A percentile compares a stretch with the other conserved stretches of the same genome.
phyloP scores from a whole-genome alignment of 2,797 vertebrate species.

The Malurus splendens region DNA sequence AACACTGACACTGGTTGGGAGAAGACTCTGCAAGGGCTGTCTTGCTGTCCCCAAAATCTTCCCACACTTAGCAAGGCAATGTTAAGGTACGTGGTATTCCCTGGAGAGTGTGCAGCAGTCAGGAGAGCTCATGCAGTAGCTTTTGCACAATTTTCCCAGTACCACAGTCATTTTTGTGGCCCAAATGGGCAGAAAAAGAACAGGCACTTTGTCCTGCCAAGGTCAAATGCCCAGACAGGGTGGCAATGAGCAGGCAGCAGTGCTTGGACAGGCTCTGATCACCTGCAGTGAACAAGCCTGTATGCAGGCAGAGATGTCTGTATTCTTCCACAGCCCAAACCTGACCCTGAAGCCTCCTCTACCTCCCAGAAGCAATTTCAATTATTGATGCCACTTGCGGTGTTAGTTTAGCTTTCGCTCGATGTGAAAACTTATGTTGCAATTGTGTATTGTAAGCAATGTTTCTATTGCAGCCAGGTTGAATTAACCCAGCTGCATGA shows the following conservation, averaged over 20 bases:
- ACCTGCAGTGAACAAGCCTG: background rate
- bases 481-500: slow-evolving; percentile 35
- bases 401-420: background rate
- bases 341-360: background rate
- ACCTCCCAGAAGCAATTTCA: background rate
- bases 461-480: background rate
- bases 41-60: background rate
- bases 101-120: background rate
- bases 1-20: background rate
- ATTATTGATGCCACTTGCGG: slow-evolving; percentile 38
- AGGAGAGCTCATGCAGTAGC: background rate
- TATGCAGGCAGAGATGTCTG: background rate
- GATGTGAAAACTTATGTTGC: slow-evolving; percentile 12
- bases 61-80: background rate
- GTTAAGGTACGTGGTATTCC: background rate
- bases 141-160: background rate
- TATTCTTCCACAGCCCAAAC: background rate
- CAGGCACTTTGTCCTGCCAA: background rate
- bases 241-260: background rate
- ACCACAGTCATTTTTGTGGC: background rate
- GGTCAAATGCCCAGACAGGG: background rate
- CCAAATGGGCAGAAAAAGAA: background rate
- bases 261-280: background rate
- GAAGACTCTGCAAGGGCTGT: background rate
- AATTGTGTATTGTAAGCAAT: slow-evolving; percentile 32